phyloP scores from a whole-genome alignment of 2,113 vertebrate genomes.

The Cairina moschata region DNA sequence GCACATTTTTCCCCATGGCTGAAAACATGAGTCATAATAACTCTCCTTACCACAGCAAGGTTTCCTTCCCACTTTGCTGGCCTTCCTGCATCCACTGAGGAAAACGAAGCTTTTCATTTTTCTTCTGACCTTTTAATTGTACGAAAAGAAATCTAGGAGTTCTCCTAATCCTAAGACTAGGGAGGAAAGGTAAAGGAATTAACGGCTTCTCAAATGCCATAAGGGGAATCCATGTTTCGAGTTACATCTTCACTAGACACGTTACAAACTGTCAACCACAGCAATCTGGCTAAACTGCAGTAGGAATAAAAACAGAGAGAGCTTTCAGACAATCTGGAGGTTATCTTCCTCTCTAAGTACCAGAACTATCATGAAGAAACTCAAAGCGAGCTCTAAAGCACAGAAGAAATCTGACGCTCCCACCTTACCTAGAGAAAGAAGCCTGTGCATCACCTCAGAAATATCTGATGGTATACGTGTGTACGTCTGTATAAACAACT shows the following conservation, averaged over 20 bases:
- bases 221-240: neutral
- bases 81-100: neutral
- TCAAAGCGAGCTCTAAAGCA: neutral
- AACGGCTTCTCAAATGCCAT: neutral
- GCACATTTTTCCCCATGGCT: neutral
- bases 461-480: fast-evolving
- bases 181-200: neutral
- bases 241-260: neutral
- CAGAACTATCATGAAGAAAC: neutral
- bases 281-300: neutral
- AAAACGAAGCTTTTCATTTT: neutral
- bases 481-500: fast-evolving
- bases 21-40: neutral
- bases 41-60: neutral
- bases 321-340: neutral
- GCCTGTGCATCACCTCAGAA: neutral
- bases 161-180: neutral
- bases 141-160: neutral
- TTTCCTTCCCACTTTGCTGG: neutral
- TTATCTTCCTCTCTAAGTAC: neutral
- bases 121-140: neutral
- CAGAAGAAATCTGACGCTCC: neutral
- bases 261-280: neutral
- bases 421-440: neutral
- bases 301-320: neutral